Conservation (phyloP, 2,888 invertebrate genomes). For the Drosophila nr. perissopoda region DNA sequence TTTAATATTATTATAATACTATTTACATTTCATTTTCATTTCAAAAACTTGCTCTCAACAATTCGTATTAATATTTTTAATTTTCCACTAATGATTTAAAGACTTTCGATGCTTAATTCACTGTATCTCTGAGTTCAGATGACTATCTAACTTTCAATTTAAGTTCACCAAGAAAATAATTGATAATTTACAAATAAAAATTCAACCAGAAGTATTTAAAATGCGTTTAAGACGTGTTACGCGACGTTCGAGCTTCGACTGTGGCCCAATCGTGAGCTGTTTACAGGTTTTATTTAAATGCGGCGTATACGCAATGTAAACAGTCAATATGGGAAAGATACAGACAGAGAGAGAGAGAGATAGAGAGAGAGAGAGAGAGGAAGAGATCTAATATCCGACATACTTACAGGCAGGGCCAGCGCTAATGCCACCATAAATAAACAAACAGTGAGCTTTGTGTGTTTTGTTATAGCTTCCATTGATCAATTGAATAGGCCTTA, state of each 20-base stretch:
- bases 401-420: constrained; percentile 18
- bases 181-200: neutral
- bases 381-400: neutral
- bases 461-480: constrained; percentile 24
- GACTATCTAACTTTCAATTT: neutral
- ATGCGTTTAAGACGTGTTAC: constrained; percentile 29
- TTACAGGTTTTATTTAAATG: constrained; percentile 39
- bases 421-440: constrained; percentile 47
- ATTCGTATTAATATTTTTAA: neutral
- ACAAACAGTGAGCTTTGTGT: constrained; percentile 48
- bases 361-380: constrained; percentile 4
- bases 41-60: neutral
- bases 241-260: constrained; percentile 45
- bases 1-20: no score
- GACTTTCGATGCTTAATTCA: neutral
- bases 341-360: neutral
- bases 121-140: neutral
- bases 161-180: neutral
- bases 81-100: neutral
- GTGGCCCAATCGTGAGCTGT: constrained; percentile 11
- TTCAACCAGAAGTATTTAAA: neutral
- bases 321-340: neutral
- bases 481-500: constrained; percentile 16
- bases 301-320: constrained; percentile 61
- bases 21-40: neutral